Evolutionary conservation across 2,888 invertebrate genomes (phyloP).

Genomic region (Stratiomys singularior): DNA sequence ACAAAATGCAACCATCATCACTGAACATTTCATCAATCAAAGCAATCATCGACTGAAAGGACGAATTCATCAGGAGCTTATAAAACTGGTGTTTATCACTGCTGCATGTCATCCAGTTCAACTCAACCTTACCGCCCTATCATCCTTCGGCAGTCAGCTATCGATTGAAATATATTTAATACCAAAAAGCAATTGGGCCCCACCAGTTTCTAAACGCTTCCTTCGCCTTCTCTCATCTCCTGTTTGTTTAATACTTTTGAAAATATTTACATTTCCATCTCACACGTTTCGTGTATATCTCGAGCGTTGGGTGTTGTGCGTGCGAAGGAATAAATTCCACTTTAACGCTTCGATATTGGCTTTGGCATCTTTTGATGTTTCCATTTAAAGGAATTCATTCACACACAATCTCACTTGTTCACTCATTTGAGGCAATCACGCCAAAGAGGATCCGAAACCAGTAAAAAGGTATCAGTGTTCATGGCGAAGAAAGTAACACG

Average conservation of each 20-base stretch:
- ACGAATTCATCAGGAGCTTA: neutral
- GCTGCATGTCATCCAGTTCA: neutral
- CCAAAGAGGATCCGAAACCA: neutral
- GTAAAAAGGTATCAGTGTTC: neutral
- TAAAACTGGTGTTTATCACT: no score
- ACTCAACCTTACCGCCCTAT: neutral
- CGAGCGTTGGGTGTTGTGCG: slow-evolving; percentile 35
- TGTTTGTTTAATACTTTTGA: slow-evolving; percentile 38
- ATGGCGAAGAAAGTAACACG: neutral
- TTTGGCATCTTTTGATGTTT: slow-evolving; percentile 43
- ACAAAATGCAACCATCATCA: no score
- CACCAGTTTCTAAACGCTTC: slow-evolving; percentile 13
- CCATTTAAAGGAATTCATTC: neutral
- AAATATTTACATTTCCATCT: slow-evolving; percentile 43
- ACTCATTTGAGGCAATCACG: neutral
- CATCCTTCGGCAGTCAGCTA: neutral
- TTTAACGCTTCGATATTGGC: slow-evolving; percentile 40
- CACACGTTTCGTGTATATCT: slow-evolving; percentile 38
- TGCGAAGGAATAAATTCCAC: slow-evolving; percentile 44
- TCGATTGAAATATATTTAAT: slow-evolving; percentile 31
- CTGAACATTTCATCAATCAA: slow-evolving; percentile 8
- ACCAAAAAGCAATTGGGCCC: slow-evolving; percentile 22
- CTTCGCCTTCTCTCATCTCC: neutral
- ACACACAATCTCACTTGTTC: no score
- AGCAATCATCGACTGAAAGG: neutral